These are phyloP conservation scores for Tenthredo notha DNA, from an alignment of 2,888 invertebrate genomes.

Conservation along the genomic window DNA sequence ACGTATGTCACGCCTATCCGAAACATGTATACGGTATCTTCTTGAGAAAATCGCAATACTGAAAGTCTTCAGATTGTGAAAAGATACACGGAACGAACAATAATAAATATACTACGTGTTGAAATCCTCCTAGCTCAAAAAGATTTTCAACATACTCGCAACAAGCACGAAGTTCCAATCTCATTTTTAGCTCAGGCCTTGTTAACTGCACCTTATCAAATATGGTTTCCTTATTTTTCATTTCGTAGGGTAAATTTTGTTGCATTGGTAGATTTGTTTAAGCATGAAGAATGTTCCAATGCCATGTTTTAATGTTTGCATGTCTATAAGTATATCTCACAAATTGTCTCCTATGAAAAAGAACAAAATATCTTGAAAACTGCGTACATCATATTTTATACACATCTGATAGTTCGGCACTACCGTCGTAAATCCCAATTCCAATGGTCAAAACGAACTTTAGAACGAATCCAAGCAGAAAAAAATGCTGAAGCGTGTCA, in stretches of 20 bases:
- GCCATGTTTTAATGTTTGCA: slow-evolving; percentile 51
- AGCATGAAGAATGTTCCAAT: slow-evolving; percentile 68
- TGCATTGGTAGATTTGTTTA: slow-evolving; percentile 55
- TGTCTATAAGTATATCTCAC: slow-evolving; percentile 1
- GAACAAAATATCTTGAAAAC: neutral
- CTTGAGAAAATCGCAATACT: neutral
- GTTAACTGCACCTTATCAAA: slow-evolving; percentile 34
- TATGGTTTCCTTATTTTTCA: slow-evolving; percentile 60
- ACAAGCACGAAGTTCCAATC: slow-evolving; percentile 15
- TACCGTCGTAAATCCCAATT: neutral
- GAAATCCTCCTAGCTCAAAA: slow-evolving; percentile 5
- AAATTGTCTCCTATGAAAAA: neutral
- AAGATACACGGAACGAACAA: neutral
- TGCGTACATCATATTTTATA: neutral
- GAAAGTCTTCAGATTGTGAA: neutral
- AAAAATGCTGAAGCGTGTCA: neutral
- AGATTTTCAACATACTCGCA: neutral
- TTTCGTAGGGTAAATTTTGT: slow-evolving; percentile 54
- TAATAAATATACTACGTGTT: neutral
- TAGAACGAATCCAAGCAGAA: neutral
- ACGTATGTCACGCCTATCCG: neutral
- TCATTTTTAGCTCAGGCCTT: slow-evolving; percentile 11
- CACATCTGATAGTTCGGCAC: neutral
- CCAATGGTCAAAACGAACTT: neutral
- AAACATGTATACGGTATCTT: neutral